phyloP scores from a whole-genome alignment of 35 echinoderm and acorn worm genomes.

The Patiria miniata region DNA sequence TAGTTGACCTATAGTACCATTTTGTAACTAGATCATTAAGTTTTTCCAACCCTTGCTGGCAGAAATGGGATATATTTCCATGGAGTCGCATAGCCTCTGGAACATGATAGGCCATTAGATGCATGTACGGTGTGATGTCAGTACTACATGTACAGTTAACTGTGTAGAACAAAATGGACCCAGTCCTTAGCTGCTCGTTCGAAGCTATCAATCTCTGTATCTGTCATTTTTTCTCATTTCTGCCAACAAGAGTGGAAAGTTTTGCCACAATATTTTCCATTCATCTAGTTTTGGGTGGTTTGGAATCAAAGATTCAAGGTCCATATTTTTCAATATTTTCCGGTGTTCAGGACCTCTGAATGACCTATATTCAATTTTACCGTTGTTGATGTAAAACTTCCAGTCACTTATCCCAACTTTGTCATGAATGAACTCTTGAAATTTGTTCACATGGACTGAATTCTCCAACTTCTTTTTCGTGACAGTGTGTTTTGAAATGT shows the following conservation, averaged over 20 bases:
- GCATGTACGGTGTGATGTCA: slow-evolving; percentile 75
- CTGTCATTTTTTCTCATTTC: slow-evolving; percentile 30
- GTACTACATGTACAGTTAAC: slow-evolving; percentile 49
- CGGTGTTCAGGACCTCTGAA: slow-evolving; percentile 70
- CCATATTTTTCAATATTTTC: slow-evolving; percentile 36
- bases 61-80: slow-evolving; percentile 50
- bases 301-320: slow-evolving; percentile 62
- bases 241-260: slow-evolving; percentile 50
- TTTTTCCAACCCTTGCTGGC: slow-evolving; percentile 69
- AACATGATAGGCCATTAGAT: slow-evolving; percentile 57
- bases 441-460: slow-evolving; percentile 34
- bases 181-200: slow-evolving; percentile 50
- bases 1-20: slow-evolving; percentile 53
- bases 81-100: slow-evolving; percentile 56
- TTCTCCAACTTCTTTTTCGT: slow-evolving; percentile 52
- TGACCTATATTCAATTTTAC: slow-evolving; percentile 51
- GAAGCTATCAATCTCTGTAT: slow-evolving; percentile 20
- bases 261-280: slow-evolving; percentile 52
- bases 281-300: slow-evolving; percentile 57
- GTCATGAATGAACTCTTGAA: slow-evolving; percentile 51
- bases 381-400: slow-evolving; percentile 68
- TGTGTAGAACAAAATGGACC: slow-evolving; percentile 29
- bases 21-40: slow-evolving; percentile 59
- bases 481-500: slow-evolving; percentile 49
- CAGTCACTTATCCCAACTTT: slow-evolving; percentile 45